phyloP scores from a whole-genome alignment of 1,140 invertebrate species.

The Euwallacea similis region DNA sequence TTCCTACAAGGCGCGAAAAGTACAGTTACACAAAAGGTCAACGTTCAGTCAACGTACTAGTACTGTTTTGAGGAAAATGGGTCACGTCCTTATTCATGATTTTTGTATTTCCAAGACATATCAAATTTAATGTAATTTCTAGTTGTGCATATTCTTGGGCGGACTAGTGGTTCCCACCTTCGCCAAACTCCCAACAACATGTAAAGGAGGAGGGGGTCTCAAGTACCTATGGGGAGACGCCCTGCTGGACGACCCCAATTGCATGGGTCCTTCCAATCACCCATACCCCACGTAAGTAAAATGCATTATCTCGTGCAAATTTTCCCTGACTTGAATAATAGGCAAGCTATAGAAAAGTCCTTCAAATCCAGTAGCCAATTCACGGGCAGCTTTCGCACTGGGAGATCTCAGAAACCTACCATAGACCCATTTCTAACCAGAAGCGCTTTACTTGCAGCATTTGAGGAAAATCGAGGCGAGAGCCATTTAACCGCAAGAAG shows the following conservation, averaged over 20 bases:
- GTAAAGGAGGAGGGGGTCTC: slow-evolving; percentile 62
- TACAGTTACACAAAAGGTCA: slow-evolving; percentile 23
- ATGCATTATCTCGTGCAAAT: neutral
- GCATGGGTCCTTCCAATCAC: slow-evolving; percentile 75
- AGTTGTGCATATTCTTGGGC: slow-evolving; percentile 20
- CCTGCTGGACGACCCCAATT: slow-evolving; percentile 70
- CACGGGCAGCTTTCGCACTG: slow-evolving; percentile 63
- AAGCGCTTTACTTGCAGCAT: slow-evolving; percentile 67
- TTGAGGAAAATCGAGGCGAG: slow-evolving; percentile 58
- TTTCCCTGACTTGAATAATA: slow-evolving; percentile 51
- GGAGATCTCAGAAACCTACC: slow-evolving; percentile 59
- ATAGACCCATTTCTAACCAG: slow-evolving; percentile 73
- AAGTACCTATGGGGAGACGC: slow-evolving; percentile 87
- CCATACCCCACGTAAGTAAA: slow-evolving; percentile 76
- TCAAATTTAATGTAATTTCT: neutral
- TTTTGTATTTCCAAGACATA: neutral
- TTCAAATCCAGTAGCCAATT: slow-evolving; percentile 61
- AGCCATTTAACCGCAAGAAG: slow-evolving; percentile 42
- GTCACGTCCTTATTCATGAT: neutral
- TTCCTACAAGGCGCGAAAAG: slow-evolving; percentile 10
- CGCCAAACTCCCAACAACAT: slow-evolving; percentile 53
- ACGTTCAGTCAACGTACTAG: neutral
- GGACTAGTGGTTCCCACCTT: slow-evolving; percentile 18
- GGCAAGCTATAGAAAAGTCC: slow-evolving; percentile 65
- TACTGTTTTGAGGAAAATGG: slow-evolving; percentile 1